Evolutionary conservation across 2,888 invertebrate species (phyloP).

Genomic region (Litoditis marina): DNA sequence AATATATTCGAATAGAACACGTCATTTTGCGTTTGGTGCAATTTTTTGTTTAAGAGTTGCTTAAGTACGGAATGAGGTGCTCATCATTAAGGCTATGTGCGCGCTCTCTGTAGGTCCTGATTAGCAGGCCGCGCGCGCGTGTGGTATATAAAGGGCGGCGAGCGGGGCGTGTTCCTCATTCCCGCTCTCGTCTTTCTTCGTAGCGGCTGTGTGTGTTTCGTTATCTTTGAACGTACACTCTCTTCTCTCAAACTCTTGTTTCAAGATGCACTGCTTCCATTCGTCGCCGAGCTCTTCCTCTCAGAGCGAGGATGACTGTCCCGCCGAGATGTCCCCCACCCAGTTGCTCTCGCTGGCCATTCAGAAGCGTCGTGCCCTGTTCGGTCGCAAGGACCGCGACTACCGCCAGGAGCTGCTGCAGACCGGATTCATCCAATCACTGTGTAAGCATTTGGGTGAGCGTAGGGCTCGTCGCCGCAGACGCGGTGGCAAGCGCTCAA

Average conservation of each 20-base stretch:
- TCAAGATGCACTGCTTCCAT: neutral
- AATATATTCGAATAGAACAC: no score
- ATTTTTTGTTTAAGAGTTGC: no score
- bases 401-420: constrained; percentile 46
- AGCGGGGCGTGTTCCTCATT: no score
- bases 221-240: neutral
- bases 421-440: constrained; percentile 45
- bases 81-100: neutral
- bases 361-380: constrained; percentile 42
- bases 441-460: constrained; percentile 55
- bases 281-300: constrained; percentile 19
- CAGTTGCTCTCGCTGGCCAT: constrained; percentile 46
- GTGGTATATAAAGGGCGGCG: no score
- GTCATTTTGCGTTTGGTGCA: no score
- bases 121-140: no score
- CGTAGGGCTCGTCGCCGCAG: constrained; percentile 40
- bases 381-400: constrained; percentile 35
- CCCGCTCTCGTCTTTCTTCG: no score
- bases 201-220: no score
- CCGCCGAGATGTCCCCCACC: constrained; percentile 28
- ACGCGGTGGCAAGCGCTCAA: constrained; percentile 26
- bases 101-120: constrained; percentile 1
- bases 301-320: constrained; percentile 23
- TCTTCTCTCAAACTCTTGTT: neutral
- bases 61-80: no score